Conservation (phyloP, 2,797 vertebrate species). For the Microctenopoma lineatum region DNA sequence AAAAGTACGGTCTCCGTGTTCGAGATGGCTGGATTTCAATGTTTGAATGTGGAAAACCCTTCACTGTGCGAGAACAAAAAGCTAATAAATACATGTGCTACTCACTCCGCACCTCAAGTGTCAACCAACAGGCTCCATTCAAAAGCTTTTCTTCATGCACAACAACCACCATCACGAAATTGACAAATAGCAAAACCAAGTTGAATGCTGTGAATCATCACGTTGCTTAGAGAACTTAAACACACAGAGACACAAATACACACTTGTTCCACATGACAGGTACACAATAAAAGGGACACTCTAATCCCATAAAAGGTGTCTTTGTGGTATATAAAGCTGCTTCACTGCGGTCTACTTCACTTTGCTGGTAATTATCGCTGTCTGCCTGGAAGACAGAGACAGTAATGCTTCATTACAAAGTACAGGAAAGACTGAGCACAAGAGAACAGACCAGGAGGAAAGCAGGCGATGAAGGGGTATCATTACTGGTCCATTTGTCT, state of each 20-base stretch:
- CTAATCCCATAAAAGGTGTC: slow-evolving; percentile 81
- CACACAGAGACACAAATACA: slow-evolving; percentile 12
- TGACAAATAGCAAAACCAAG: slow-evolving; percentile 41
- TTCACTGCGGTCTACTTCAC: slow-evolving; percentile 67
- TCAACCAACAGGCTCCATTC: slow-evolving; percentile 22
- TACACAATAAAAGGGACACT: slow-evolving; percentile 60
- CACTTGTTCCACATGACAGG: slow-evolving; percentile 44
- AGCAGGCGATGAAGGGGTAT: slow-evolving; percentile 47
- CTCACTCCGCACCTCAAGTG: background rate
- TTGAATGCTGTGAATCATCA: slow-evolving; percentile 32
- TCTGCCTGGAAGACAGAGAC: slow-evolving; percentile 72
- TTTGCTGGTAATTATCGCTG: slow-evolving; percentile 79
- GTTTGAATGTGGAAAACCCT: background rate
- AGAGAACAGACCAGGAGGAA: slow-evolving; percentile 47
- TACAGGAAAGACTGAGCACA: slow-evolving; percentile 44
- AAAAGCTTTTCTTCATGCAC: slow-evolving; percentile 28
- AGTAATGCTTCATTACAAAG: slow-evolving; percentile 77
- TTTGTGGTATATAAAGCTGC: slow-evolving; percentile 78
- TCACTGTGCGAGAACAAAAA: background rate
- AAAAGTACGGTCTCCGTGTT: too few relatives aligned
- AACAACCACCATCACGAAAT: slow-evolving; percentile 15
- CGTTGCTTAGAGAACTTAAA: slow-evolving; percentile 51
- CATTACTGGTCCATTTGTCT: slow-evolving; percentile 59
- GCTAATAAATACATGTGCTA: background rate
- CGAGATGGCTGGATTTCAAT: background rate